Evolutionary conservation across 2,797 vertebrate species (phyloP), one percentile per base, ranked within the genome.

Genomic region (Crossoptilon crossoptilon): DNA sequence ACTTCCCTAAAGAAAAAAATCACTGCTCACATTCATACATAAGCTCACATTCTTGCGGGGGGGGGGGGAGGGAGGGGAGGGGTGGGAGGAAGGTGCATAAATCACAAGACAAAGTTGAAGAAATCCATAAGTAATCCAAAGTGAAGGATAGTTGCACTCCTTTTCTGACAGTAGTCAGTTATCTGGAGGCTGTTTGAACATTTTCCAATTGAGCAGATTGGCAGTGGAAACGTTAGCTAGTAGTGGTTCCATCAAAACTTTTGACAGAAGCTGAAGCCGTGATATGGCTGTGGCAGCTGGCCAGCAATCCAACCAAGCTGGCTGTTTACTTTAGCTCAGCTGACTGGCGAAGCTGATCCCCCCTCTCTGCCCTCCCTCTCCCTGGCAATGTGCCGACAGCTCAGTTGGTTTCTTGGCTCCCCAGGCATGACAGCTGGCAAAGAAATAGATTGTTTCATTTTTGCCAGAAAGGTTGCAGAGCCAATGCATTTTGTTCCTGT

Each of bases 321-420:
- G 69, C 59, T 77, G 46, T 70, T 72, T 46, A n/a, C 75, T 7
- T 11, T 39, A 49, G 33, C 63, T 92, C 63, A 78, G 82, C 63
- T 81, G 91, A 84, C n/a, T 48, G 87, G 70, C 27, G 51, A 16
- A 53, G 27, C 51, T 53, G 51, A 53, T 53, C 27, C 51, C 51
- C 51, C 15, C 27, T 31, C 26, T 53, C 51, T 31, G 27, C 80
- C 91, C 87, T 72, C 63, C 46, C 63, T 85, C 23, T 78, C n/a
- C 51, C 83, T 90, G 91, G 94, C 80, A 84, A 63, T 11, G 46
- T 3, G 46, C 91, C 7, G 0, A 48, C 79, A 39, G 63, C 83
- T 94, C 89, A 49, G 46, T 93, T 88, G 79, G 82, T 78, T 92
- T 88, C 87, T 93, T 91, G 89, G 95, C 94, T 94, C 76, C 59